These are phyloP conservation scores for Phragmatobia fuliginosa DNA, from an alignment of 2,888 invertebrate genomes.

Conservation along the genomic window DNA sequence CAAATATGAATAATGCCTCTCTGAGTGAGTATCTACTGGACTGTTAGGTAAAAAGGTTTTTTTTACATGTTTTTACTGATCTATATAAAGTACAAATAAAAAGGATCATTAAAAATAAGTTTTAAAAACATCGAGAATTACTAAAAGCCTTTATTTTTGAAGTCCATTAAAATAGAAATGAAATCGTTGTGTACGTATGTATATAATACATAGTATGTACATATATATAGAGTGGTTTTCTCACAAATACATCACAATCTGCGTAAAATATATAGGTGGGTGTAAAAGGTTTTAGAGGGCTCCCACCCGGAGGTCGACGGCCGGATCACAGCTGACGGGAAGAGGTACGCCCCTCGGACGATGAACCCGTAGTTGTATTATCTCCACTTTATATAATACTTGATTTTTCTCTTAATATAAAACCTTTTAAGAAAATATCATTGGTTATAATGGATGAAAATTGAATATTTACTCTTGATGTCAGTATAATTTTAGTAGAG, in stretches of 20 bases:
- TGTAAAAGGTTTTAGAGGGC: conserved; percentile 42
- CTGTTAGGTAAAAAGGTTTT: not conserved
- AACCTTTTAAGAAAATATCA: conserved; percentile 1
- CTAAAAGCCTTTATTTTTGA: not conserved
- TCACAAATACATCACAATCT: conserved; percentile 34
- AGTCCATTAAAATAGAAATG: not conserved
- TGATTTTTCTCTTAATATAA: not conserved
- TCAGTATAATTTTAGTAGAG: not conserved
- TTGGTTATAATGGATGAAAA: not conserved
- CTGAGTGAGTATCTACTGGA: not conserved
- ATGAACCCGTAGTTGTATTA: conserved; percentile 59
- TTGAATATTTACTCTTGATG: not conserved
- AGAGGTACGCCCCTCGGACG: conserved; percentile 66
- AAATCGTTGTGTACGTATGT: not conserved
- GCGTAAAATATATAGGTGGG: conserved; percentile 37
- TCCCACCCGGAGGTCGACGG: conserved; percentile 63
- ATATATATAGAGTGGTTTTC: not conserved
- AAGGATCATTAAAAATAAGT: not conserved
- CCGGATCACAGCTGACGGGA: conserved; percentile 72
- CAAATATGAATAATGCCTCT: not conserved
- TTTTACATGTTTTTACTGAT: not conserved
- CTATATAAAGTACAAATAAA: not conserved
- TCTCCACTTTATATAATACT: conserved; percentile 32
- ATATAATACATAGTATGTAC: too few relatives aligned
- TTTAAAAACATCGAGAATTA: not conserved